Evolutionary conservation across 2,113 vertebrate species (phyloP).

Genomic region (Nibea coibor): DNA sequence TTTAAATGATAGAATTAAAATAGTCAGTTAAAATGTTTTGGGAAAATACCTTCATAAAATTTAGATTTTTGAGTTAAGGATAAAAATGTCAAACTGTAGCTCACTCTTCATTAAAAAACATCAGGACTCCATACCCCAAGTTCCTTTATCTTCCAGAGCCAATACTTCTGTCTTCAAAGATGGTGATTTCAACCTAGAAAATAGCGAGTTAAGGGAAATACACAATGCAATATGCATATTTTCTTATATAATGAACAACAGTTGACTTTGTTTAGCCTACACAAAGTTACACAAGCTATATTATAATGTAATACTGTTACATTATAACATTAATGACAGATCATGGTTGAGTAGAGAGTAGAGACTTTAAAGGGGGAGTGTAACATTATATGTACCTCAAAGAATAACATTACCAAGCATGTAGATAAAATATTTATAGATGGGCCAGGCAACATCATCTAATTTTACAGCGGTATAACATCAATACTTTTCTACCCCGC

Average conservation of each 20-base stretch:
- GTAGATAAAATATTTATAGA: not conserved
- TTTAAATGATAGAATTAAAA: not conserved
- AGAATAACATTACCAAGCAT: not conserved
- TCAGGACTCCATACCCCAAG: constrained; percentile 71
- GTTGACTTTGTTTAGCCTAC: not conserved
- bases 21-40: not conserved
- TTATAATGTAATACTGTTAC: not conserved
- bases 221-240: not conserved
- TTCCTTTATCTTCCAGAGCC: constrained; percentile 91
- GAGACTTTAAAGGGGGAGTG: not conserved
- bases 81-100: not conserved
- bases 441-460: not conserved
- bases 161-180: constrained; percentile 97
- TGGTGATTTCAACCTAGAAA: constrained; percentile 94
- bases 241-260: not conserved
- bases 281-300: not conserved
- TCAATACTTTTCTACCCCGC: not conserved
- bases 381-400: not conserved
- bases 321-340: not conserved
- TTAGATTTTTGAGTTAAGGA: not conserved
- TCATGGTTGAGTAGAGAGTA: not conserved
- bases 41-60: not conserved
- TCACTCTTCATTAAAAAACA: not conserved
- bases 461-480: not conserved
- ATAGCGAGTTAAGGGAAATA: constrained; percentile 82